A percentile compares a stretch with the other conserved stretches of the same genome.
Conservation (phyloP, 2,797 vertebrate species). For the Thalassophryne amazonica region DNA sequence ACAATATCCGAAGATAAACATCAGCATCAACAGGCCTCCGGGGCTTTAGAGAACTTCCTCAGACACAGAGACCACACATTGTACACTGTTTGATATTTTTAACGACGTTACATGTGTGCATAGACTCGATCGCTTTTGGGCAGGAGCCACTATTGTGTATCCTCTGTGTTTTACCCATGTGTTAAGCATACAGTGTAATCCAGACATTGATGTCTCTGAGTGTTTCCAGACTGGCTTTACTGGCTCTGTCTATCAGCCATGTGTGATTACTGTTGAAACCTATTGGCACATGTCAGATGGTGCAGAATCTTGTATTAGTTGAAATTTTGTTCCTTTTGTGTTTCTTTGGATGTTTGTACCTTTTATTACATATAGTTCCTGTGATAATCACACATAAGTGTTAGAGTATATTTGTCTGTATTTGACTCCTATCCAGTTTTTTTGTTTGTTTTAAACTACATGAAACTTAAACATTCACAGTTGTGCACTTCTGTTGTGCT, state of each 20-base stretch:
- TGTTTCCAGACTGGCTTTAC: slow-evolving; percentile 41
- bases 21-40: too few species aligned
- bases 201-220: slow-evolving; percentile 38
- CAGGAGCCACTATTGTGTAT: background rate
- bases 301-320: background rate
- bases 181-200: slow-evolving; percentile 10
- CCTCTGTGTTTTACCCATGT: background rate
- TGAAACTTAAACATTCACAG: too few species aligned
- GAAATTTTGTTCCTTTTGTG: background rate
- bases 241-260: slow-evolving; percentile 38
- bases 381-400: too few species aligned
- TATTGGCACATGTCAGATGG: background rate
- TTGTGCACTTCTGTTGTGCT: too few species aligned
- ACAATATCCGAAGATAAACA: too few species aligned
- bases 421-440: too few species aligned
- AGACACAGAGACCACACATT: slow-evolving; percentile 25
- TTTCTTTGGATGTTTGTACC: background rate
- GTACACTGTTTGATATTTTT: slow-evolving; percentile 28
- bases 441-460: too few species aligned
- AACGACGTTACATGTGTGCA: background rate
- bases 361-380: background rate
- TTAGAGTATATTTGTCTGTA: too few species aligned
- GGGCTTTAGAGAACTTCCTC: too few species aligned
- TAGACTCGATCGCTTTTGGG: slow-evolving; percentile 4
- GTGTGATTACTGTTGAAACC: slow-evolving; percentile 14